phyloP scores from a whole-genome alignment of 2,113 vertebrate species.

The Antechinus stuartii region DNA sequence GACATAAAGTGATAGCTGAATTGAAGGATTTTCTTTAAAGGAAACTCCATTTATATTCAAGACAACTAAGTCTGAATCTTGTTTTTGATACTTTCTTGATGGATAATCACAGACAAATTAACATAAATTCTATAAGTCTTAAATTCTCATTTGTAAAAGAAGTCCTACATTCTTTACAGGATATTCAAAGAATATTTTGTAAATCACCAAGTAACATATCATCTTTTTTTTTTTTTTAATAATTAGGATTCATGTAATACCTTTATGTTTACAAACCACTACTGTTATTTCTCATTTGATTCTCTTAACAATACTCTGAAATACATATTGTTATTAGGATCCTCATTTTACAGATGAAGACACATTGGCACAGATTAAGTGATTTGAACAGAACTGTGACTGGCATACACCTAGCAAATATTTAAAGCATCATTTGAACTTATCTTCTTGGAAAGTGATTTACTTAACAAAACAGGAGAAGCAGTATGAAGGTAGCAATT shows the following conservation, averaged over 20 bases:
- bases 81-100: neutral
- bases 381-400: no score
- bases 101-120: neutral
- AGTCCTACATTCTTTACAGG: neutral
- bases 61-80: neutral
- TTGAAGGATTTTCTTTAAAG: neutral
- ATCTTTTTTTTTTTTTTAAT: neutral
- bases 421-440: no score
- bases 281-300: no score
- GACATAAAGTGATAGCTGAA: neutral
- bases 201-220: neutral
- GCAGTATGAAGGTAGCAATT: no score
- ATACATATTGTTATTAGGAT: no score
- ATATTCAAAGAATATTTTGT: neutral
- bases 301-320: no score
- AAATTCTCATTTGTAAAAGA: neutral
- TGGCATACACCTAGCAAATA: no score
- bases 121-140: neutral
- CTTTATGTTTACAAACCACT: neutral
- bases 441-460: no score
- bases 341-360: no score
- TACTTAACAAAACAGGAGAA: no score
- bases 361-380: no score
- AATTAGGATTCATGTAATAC: neutral
- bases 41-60: neutral